Evolutionary conservation across 1,140 invertebrate species (phyloP).

Genomic region (Calliphora vicina): DNA sequence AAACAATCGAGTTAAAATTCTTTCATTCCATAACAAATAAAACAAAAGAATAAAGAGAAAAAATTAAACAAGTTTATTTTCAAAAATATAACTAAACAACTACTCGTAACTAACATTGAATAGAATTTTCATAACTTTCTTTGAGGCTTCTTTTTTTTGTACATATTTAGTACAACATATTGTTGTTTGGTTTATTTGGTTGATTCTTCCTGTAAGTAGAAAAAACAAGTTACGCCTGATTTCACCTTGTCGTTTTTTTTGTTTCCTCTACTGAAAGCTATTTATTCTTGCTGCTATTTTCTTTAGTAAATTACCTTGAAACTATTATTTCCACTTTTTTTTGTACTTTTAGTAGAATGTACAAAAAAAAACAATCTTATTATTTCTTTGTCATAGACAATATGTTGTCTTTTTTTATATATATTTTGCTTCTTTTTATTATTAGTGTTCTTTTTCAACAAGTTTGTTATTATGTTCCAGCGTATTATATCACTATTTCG

Average conservation of each 20-base stretch:
- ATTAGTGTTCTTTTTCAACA: not conserved
- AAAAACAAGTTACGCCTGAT: not conserved
- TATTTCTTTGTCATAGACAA: not conserved
- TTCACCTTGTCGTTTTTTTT: constrained; percentile 15
- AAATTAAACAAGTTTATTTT: constrained; percentile 1
- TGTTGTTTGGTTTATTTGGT: not conserved
- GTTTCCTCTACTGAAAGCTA: not conserved
- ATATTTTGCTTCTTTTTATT: not conserved
- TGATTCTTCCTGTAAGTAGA: constrained; percentile 3
- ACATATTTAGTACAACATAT: too few relatives aligned
- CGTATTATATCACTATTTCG: not conserved
- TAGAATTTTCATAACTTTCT: not conserved
- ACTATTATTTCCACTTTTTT: constrained; percentile 6
- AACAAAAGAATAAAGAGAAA: not conserved
- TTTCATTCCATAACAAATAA: not conserved
- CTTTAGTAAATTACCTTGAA: constrained; percentile 24
- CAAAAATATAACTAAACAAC: not conserved
- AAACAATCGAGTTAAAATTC: not conserved
- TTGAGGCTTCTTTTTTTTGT: not conserved
- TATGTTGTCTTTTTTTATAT: not conserved
- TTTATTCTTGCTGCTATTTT: not conserved
- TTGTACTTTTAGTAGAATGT: not conserved
- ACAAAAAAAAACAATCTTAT: not conserved
- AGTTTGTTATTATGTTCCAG: constrained; percentile 3
- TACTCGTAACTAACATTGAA: not conserved